phyloP scores from a whole-genome alignment of 2,113 vertebrate species.

The Sceloporus tristichus region DNA sequence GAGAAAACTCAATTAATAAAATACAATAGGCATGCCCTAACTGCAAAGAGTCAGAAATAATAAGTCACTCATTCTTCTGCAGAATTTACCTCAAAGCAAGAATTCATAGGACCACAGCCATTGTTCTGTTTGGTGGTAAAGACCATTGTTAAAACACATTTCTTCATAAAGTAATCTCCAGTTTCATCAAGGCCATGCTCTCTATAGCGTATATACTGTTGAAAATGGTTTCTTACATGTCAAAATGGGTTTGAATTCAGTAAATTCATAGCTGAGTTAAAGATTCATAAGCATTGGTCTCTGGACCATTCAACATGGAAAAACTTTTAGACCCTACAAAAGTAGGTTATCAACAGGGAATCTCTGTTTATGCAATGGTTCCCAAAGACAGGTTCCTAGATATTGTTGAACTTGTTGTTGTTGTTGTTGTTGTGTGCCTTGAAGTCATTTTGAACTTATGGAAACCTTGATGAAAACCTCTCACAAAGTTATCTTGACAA shows the following conservation, averaged over 20 bases:
- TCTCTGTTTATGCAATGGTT: too few species aligned
- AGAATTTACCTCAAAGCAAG: constrained; percentile 3
- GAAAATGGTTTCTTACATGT: too few species aligned
- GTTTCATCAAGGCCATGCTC: not conserved
- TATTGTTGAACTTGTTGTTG: too few species aligned
- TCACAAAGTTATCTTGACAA: too few species aligned
- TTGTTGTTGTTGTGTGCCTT: too few species aligned
- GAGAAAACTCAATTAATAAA: constrained; percentile 44
- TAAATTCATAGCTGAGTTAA: not conserved
- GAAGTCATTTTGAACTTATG: too few species aligned
- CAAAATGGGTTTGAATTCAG: not conserved
- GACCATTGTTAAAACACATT: not conserved
- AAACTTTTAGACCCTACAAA: not conserved
- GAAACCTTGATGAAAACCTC: too few species aligned
- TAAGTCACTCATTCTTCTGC: not conserved
- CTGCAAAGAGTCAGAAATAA: not conserved
- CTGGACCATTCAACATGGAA: too few species aligned
- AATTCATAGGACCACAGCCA: not conserved
- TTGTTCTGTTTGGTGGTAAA: not conserved
- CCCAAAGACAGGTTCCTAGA: too few species aligned
- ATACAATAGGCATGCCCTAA: not conserved
- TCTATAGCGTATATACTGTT: too few species aligned
- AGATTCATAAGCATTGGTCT: not conserved
- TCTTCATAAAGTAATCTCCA: not conserved
- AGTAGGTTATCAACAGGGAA: too few species aligned